These are phyloP conservation scores for Siniperca undulata DNA, from an alignment of 2,797 vertebrate genomes.

Conservation along the genomic window DNA sequence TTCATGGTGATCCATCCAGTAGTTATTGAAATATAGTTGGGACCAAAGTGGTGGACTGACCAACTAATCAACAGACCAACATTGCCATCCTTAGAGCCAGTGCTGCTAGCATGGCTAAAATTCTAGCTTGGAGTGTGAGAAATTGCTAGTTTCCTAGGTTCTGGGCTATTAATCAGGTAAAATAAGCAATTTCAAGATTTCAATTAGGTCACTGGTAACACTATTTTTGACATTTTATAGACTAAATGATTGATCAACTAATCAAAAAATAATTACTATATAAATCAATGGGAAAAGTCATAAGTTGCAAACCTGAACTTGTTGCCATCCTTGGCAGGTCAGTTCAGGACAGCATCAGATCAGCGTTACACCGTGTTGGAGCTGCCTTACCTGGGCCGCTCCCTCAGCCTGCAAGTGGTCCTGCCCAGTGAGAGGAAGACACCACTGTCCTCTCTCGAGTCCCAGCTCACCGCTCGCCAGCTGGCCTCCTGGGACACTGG, in stretches of 20 bases:
- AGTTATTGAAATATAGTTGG: too few relatives aligned
- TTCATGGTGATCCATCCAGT: too few relatives aligned
- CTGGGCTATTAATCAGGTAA: background rate
- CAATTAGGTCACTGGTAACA: too few relatives aligned
- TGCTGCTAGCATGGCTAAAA: background rate
- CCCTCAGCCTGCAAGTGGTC: constrained; percentile 88
- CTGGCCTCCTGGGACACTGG: constrained; percentile 86
- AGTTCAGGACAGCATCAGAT: constrained; percentile 85
- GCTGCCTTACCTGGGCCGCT: constrained; percentile 87
- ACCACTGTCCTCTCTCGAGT: constrained; percentile 84
- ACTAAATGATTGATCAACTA: background rate
- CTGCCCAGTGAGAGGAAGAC: constrained; percentile 88
- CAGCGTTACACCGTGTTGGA: constrained; percentile 88
- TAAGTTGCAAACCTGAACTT: background rate
- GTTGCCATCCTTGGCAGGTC: constrained; percentile 80
- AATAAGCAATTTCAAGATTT: too few relatives aligned
- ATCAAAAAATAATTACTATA: background rate
- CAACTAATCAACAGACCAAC: background rate
- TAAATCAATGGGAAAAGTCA: background rate
- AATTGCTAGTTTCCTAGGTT: background rate
- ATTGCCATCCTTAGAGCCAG: background rate
- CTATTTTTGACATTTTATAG: background rate
- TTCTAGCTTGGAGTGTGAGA: background rate
- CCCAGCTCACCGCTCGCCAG: constrained; percentile 85
- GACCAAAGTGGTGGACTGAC: too few relatives aligned